Evolutionary conservation across 2,888 invertebrate species (phyloP), one percentile per base, ranked within the genome.

Genomic region (Meloe dianella): DNA sequence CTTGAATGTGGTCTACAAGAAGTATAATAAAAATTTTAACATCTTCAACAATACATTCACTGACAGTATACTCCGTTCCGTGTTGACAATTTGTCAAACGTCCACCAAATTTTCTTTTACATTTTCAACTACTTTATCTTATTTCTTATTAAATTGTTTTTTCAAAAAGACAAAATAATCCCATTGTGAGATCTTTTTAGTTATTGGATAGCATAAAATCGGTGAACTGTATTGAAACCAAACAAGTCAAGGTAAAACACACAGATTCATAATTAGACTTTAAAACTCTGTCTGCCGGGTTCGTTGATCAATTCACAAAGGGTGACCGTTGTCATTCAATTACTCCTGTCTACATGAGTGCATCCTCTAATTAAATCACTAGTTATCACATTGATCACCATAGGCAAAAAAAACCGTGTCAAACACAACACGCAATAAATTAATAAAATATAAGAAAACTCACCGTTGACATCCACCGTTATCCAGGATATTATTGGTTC

Each of bases 381-480:
- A 47, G 17, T 65, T 59, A 62, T 62, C 62, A 64, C 56, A 63
- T 51, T 51, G 61, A 41, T 14, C 27, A 27, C 51, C 27, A 54
- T 24, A 29, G 10, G 1, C 32, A 12, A 10, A 54, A 60, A 41
- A 27, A 32, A 35, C 1, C 10, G 17, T 14, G 8, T 22, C 35
- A n/a, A 60, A 9, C 12, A 24, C 12, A 27, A 60, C 22, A 32
- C 20, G 38, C 38, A 24, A n/a, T 22, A 61, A 41, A n/a, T 41
- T 41, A 17, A 17, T 6, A n/a, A 8, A 7, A 41, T 17, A 12
- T 22, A n/a, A 1, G 24, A 51, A 10, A 38, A 85, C 90, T 87
- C 82, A 94, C 93, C 92, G 83, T 92, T 87, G 54, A 93, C 91
- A 78, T 93, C 91, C 30, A 92, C 85, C 69, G 87, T 87, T 68